Base-by-base conservation (phyloP, 2,113 vertebrate genomes). In the Alouatta palliata region DNA sequence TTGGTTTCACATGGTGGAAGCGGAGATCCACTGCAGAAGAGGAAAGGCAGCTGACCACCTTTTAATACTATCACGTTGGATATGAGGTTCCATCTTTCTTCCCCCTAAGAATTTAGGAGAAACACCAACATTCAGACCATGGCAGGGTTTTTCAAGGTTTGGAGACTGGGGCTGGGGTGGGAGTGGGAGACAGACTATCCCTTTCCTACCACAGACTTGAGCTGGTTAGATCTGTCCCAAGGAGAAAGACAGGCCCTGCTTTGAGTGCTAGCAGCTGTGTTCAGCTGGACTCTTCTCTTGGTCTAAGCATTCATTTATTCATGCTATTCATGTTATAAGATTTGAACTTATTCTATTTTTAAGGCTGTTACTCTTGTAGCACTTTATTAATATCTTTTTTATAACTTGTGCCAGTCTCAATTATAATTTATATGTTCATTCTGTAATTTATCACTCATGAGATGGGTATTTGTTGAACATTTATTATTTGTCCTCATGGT, bases 341-440 rank as follows among this genome's bases (percentile, higher is more conserved):
- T 35, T 93, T 94, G 66, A 84, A 23, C 43, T 92, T 83, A 90
- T 85, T 95, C 52, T 93, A 77, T 89, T 90, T 84, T 87, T 91
- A 96, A 89, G 79, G 45, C 87, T 93, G 30, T 87, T 92, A 95
- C 25, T 87, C 45, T 86, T 32, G 3, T 56, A 94, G 35, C 30
- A 85, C 76, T 90, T 94, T 80, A 95, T 47, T 93, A 92, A n/a
- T 73, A 76, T 92, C 37, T 91, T 89, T 86, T 86, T 95, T 73
- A 89, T 85, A 97, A 93, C 43, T 84, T 82, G 40, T 86, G 35
- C 75, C 83, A 89, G 66, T n/a, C n/a, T 89, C 2, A 3, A 71
- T 96, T 88, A 5, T 86, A 95, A 93, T 93, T 96, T 76, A 82
- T 87, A 52, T 87, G 49, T 96, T 93, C 23, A 91, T 71, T 96